These are phyloP conservation scores for Yoshiicerus persimilis DNA, from an alignment of 1,140 invertebrate species.

Conservation along the genomic window DNA sequence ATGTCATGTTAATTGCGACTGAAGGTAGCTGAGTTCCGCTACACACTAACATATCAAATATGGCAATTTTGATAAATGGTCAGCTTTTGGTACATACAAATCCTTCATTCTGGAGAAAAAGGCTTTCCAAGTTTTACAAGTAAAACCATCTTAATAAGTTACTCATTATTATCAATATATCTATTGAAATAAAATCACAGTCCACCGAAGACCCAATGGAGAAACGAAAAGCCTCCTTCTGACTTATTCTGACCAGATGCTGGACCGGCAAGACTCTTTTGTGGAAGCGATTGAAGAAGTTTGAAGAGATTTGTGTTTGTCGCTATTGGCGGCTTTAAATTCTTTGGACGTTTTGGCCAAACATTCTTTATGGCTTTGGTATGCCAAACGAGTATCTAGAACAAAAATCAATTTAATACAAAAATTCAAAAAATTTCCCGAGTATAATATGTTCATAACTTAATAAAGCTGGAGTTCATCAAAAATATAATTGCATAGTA, in stretches of 20 bases:
- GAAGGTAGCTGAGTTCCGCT: too few species aligned
- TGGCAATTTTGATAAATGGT: not conserved
- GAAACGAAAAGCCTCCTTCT: conserved; percentile 35
- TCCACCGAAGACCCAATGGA: conserved; percentile 39
- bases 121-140: not conserved
- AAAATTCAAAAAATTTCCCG: too few species aligned
- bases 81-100: not conserved
- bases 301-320: conserved; percentile 42
- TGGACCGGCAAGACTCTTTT: conserved; percentile 33
- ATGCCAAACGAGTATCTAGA: conserved; percentile 48
- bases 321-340: conserved; percentile 32
- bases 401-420: not conserved
- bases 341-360: conserved; percentile 45
- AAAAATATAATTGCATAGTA: too few species aligned
- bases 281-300: conserved; percentile 41
- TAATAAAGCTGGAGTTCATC: too few species aligned
- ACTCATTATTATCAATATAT: not conserved
- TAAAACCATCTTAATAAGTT: too few species aligned
- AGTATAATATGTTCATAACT: too few species aligned
- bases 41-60: too few species aligned
- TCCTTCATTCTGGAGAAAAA: not conserved
- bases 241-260: not conserved
- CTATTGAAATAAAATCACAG: not conserved
- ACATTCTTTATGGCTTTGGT: conserved; percentile 42
- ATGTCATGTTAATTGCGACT: not conserved